Conservation (phyloP, 2,113 vertebrate species). For the Gorsachius goisagi region DNA sequence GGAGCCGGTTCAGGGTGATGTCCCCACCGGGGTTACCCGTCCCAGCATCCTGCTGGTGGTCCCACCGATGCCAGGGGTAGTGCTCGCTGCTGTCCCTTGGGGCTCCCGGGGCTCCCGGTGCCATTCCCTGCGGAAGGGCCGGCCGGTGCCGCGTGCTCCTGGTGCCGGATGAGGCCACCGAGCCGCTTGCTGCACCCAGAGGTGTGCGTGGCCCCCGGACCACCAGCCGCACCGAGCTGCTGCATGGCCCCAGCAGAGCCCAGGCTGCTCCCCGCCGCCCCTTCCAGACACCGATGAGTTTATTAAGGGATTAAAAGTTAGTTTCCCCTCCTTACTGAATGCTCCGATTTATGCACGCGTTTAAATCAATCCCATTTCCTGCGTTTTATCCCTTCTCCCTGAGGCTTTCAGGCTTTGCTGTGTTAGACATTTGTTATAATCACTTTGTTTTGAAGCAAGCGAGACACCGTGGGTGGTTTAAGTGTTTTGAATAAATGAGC, state of each 20-base stretch:
- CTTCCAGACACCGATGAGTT: not conserved
- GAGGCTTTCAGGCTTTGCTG: slow-evolving; percentile 5
- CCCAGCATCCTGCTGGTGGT: fast-evolving
- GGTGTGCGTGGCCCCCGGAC: not conserved
- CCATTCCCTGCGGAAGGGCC: fast-evolving
- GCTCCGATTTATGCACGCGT: not conserved
- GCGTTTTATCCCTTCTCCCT: slow-evolving; percentile 1
- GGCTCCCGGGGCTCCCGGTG: not conserved
- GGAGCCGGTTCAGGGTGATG: not conserved
- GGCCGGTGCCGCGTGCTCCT: fast-evolving
- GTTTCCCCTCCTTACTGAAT: not conserved
- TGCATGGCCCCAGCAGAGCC: not conserved
- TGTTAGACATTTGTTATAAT: not conserved
- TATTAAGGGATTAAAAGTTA: slow-evolving; percentile 27
- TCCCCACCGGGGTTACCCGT: fast-evolving
- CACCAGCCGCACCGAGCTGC: not conserved
- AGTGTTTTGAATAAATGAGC: not conserved
- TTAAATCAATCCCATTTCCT: slow-evolving; percentile 42
- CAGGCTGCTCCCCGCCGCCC: not conserved
- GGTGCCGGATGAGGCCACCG: fast-evolving
- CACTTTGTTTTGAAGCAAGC: not conserved
- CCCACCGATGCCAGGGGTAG: fast-evolving
- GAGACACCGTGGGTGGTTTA: not conserved
- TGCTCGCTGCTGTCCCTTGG: fast-evolving
- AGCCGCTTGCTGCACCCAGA: not conserved